Evolutionary conservation across 2,888 invertebrate genomes (phyloP).

Genomic region (Papilio demoleus): DNA sequence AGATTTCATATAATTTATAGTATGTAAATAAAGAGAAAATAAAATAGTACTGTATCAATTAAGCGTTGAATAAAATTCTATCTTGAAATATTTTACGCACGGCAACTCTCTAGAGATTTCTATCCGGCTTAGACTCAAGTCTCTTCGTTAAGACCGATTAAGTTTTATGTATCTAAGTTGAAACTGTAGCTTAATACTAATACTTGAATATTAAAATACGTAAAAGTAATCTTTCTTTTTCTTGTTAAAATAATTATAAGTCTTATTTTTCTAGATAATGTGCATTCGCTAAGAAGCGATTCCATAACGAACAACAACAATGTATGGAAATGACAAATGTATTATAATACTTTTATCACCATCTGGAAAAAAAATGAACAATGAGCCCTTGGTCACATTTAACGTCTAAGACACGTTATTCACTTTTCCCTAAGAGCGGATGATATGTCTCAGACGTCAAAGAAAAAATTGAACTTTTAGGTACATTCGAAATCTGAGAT

Average conservation of each 20-base stretch:
- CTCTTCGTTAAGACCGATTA: constrained; percentile 8
- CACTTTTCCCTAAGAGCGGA: no score
- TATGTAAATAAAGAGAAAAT: no score
- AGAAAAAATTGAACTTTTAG: no score
- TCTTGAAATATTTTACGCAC: not conserved
- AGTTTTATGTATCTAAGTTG: constrained; percentile 9
- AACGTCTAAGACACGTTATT: no score
- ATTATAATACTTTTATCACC: no score
- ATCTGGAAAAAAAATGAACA: no score
- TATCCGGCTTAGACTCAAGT: not conserved
- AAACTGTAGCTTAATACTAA: not conserved
- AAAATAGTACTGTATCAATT: not conserved
- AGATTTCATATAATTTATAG: no score
- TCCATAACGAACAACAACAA: not conserved
- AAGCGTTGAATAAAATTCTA: not conserved
- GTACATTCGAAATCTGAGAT: no score
- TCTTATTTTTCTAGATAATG: not conserved
- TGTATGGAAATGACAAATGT: no score
- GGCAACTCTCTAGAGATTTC: not conserved
- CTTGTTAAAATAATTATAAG: not conserved
- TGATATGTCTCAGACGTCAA: no score
- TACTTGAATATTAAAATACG: not conserved
- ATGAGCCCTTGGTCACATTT: no score
- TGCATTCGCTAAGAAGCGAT: not conserved
- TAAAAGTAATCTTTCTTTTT: not conserved